Percentiles rank a stretch among this genome's conserved stretches.
Conservation (phyloP, 2,888 invertebrate genomes). For the Autographa gamma region DNA sequence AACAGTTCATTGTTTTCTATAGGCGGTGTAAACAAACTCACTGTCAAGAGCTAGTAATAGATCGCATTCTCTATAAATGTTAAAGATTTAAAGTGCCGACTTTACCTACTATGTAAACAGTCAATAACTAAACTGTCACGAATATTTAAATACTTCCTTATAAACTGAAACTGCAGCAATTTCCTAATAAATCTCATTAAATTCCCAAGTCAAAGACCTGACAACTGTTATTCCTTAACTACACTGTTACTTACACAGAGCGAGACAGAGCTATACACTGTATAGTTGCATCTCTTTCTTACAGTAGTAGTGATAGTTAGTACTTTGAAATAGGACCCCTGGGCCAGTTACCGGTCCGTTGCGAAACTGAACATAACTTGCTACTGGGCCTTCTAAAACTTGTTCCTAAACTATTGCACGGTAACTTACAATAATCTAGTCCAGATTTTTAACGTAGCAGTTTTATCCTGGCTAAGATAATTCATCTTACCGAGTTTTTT, state of each 20-base stretch:
- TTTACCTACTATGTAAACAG: not conserved
- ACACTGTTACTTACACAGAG: constrained; percentile 40
- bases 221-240: constrained; percentile 41
- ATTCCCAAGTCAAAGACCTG: constrained; percentile 40
- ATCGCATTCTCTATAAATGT: no score
- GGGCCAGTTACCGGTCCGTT: constrained; percentile 51
- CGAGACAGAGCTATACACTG: constrained; percentile 20
- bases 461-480: no score
- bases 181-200: constrained; percentile 37
- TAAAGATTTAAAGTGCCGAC: no score
- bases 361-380: constrained; percentile 48
- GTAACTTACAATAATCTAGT: constrained; percentile 42
- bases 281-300: constrained; percentile 24
- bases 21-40: no score
- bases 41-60: no score
- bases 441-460: constrained; percentile 8
- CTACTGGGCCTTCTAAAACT: constrained; percentile 50
- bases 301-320: constrained; percentile 31
- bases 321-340: constrained; percentile 40
- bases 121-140: not conserved
- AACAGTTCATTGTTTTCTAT: no score
- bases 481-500: no score
- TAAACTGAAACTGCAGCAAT: constrained; percentile 9
- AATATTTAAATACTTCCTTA: not conserved
- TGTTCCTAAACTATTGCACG: constrained; percentile 42